Conservation (phyloP, 2,888 invertebrate species). For the Odiellus spinosus region DNA sequence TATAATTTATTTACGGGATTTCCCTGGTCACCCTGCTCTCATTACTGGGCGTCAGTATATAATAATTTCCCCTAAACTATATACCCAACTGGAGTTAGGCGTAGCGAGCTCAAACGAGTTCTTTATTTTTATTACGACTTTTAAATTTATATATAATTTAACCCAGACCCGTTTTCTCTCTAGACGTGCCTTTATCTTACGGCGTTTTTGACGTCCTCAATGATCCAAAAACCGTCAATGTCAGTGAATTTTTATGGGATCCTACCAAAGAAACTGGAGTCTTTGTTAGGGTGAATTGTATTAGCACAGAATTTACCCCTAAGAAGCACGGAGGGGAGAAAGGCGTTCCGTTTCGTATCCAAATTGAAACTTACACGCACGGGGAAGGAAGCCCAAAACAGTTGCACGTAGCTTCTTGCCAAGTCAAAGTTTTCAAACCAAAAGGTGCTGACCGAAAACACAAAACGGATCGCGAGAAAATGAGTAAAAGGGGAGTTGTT, state of each 20-base stretch:
- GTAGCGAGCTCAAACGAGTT: too few species aligned
- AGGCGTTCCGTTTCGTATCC: conserved; percentile 75
- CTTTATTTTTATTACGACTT: too few species aligned
- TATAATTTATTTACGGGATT: too few species aligned
- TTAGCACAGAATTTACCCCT: conserved; percentile 93
- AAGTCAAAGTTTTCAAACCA: conserved; percentile 76
- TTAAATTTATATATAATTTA: too few species aligned
- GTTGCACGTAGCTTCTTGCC: conserved; percentile 87
- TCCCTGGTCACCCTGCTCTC: too few species aligned
- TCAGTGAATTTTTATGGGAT: conserved; percentile 82
- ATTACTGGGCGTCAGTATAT: too few species aligned
- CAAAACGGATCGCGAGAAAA: conserved; percentile 89
- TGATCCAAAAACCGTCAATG: conserved; percentile 50
- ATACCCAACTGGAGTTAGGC: too few species aligned
- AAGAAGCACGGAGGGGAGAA: conserved; percentile 97
- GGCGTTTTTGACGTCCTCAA: conserved; percentile 71
- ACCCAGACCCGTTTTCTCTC: too few species aligned
- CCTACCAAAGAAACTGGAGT: conserved; percentile 90
- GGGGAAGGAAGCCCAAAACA: conserved; percentile 38
- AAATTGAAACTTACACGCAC: conserved; percentile 64
- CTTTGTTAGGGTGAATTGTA: conserved; percentile 89
- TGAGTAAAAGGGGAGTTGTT: conserved; percentile 59
- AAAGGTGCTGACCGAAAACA: conserved; percentile 95
- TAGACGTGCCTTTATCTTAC: conserved; percentile 74
- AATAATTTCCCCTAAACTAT: too few species aligned